Percentiles rank a stretch among this genome's conserved stretches.
Evolutionary conservation across 2,888 invertebrate genomes (phyloP).

Genomic region (Pristionchus entomophagus): DNA sequence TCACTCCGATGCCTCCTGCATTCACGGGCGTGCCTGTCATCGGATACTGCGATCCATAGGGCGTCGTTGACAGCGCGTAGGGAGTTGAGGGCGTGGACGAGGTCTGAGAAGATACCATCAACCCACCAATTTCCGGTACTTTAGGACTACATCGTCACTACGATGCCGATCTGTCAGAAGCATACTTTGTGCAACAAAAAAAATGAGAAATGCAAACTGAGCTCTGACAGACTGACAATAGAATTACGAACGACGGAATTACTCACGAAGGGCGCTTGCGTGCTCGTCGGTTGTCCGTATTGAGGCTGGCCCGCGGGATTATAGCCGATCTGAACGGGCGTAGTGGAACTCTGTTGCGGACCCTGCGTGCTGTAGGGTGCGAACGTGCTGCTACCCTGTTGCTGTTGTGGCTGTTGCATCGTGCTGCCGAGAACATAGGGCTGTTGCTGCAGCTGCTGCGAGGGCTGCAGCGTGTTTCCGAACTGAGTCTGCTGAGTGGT

Average conservation of each 20-base stretch:
- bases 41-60: conserved; percentile 39
- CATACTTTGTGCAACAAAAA: background rate
- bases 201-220: background rate
- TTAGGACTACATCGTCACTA: background rate
- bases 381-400: background rate
- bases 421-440: conserved; percentile 16
- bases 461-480: background rate
- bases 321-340: conserved; percentile 37
- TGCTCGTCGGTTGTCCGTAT: background rate
- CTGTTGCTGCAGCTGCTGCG: conserved; percentile 30
- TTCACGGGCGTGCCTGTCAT: conserved; percentile 30
- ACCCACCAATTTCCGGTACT: background rate
- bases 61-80: background rate
- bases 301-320: conserved; percentile 15
- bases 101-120: background rate
- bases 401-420: conserved; percentile 5
- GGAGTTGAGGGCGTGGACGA: background rate
- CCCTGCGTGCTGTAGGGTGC: background rate
- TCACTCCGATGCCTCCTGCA: background rate
- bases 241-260: background rate
- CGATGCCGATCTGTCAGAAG: background rate
- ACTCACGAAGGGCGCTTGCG: conserved; percentile 17
- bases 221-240: background rate
- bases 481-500: background rate
- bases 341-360: background rate